phyloP scores from a whole-genome alignment of 2,113 vertebrate species.

The Prionailurus viverrinus region DNA sequence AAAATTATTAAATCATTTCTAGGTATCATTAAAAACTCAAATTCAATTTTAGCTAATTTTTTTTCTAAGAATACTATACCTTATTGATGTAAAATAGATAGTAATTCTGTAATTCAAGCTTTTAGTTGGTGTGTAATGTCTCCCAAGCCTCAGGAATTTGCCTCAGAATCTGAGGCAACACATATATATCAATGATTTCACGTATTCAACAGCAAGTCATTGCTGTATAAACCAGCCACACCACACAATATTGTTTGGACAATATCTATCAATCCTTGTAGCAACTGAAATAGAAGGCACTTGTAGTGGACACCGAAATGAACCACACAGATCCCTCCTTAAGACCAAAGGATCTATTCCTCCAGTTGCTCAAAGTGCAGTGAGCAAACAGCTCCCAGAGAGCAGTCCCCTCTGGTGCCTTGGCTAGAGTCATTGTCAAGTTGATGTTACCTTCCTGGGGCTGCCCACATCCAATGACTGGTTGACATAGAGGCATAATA shows the following conservation, averaged over 20 bases:
- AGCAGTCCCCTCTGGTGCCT: neutral
- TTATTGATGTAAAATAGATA: neutral
- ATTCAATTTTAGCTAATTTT: slow-evolving; percentile 11
- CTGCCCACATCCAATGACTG: neutral
- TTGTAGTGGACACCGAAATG: neutral
- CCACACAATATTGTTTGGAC: neutral
- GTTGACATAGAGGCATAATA: neutral
- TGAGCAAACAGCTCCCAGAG: neutral
- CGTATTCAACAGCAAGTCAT: neutral
- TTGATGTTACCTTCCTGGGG: neutral
- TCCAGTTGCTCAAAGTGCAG: neutral
- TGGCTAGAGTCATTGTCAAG: neutral
- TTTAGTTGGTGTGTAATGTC: neutral
- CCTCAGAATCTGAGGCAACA: neutral
- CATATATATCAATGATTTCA: neutral
- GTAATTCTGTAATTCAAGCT: neutral
- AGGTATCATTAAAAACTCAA: slow-evolving; percentile 22
- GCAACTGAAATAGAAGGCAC: neutral
- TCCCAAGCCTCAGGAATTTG: neutral
- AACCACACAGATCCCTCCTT: neutral
- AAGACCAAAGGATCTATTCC: neutral
- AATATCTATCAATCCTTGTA: neutral
- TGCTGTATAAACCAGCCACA: neutral
- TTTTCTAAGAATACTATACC: neutral
- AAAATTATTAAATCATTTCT: slow-evolving; percentile 13